Evolutionary conservation across 2,113 vertebrate species (phyloP), one percentile per base, ranked within the genome.

Genomic region (Oncorhynchus clarkii): DNA sequence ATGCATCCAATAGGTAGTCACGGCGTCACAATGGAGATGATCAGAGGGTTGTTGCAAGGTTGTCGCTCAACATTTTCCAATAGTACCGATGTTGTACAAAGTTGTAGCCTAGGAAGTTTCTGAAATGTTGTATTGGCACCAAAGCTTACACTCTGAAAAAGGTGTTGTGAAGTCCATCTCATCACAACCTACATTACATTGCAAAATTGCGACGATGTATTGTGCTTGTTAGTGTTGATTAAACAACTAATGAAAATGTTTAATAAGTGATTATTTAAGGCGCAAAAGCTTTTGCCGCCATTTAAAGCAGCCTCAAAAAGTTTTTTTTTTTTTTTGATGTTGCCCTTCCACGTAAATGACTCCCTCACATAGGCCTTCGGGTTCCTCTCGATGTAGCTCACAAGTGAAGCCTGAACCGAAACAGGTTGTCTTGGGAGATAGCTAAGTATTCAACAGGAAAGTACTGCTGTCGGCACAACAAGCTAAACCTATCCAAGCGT

Each of bases 211-310:
- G 79, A 82, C 82, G 78, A 80, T 75, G 67, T 80, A 72, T 69
- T 70, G n/a, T 29, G 18, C 80, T 88, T 4, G 11, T 49, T 85
- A 18, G 67, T 79, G 87, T 67, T 67, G 80, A 80, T 69, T 81
- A 84, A 87, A 90, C 87, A 89, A 82, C 70, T 77, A 54, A 69
- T 89, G 76, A 89, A 90, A 78, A 79, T 5, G 14, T 88, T 90
- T 90, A 78, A 90, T 87, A 83, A 88, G 85, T 68, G 72, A 80
- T 85, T 88, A 88, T 91, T 88, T 89, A 73, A 85, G 79, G 86
- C 79, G 45, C 72, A 85, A 57, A 70, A 85, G 85, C 78, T 82
- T 87, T 88, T 83, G 69, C 78, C 75, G 18, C 77, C 79, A 78
- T 76, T 71, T 54, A 80, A 81, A 83, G 39, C 8, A 64, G 77